Base-by-base conservation (phyloP, 2,888 invertebrate genomes). In the Netelia melanura region DNA sequence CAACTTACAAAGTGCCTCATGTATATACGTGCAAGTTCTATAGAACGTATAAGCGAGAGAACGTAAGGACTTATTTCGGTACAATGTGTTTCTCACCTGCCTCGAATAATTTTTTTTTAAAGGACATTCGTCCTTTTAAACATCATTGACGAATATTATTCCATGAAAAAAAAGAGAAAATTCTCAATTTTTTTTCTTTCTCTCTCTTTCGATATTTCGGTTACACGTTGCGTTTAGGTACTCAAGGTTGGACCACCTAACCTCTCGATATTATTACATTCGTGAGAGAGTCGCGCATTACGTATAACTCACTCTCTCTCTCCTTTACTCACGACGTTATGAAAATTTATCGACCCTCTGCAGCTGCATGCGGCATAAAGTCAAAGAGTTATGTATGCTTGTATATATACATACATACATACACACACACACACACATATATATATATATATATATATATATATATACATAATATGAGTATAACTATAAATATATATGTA, bases 1-100 rank as follows among this genome's bases (percentile, higher is more conserved):
- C 52, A 14, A 38, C 65, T 44, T 17, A 85, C 64, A 85, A 79
- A 85, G 75, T 82, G 82, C 74, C 81, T 30, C 3, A 30, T 67
- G 38, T 75, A 78, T 81, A 74, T 62, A 68, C 65, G 54, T 25
- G 8, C 48, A 61, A 52, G 61, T 8, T 30, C 9, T 68, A 21
- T 64, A 43, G 25, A 25, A 25, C 25, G 44, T 56, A 30, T 74
- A 62, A 2, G 30, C 25, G 30, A 30, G 30, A 30, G 30, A 5
- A 30, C 30, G 30, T 30, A 30, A 30, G 30, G 30, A 30, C 30
- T 30, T 30, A 30, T 30, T 30, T 30, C 30, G 30, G 30, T 30
- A 30, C 30, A 30, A 30, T 30, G 30, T 2, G 30, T 30, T 30
- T 30, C 30, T 30, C 30, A 30, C 30, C 30, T 30, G 30, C 5